Conservation (phyloP, 2,888 invertebrate genomes). For the Lochmaea capreae region DNA sequence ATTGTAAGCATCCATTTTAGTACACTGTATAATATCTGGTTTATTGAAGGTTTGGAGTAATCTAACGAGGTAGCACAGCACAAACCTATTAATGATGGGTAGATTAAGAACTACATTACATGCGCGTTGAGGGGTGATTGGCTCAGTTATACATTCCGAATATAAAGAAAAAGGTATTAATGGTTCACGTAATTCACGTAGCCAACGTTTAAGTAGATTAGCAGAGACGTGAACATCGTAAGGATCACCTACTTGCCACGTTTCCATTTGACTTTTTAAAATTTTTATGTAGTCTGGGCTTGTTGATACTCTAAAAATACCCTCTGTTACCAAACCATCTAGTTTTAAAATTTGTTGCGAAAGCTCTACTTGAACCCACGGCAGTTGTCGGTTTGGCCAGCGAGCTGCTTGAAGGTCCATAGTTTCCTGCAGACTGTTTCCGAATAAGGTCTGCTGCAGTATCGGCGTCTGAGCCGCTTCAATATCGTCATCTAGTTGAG, state of each 20-base stretch:
- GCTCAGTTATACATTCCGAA: constrained; percentile 83
- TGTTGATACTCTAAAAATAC: constrained; percentile 93
- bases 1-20: constrained; percentile 99
- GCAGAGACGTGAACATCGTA: constrained; percentile 95
- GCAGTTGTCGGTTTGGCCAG: constrained; percentile 88
- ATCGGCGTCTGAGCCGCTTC: constrained; percentile 96
- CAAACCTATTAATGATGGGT: constrained; percentile 90
- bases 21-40: constrained; percentile 90
- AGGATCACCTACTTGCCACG: constrained; percentile 86
- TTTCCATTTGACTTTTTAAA: constrained; percentile 89
- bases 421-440: constrained; percentile 91
- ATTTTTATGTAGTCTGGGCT: constrained; percentile 92
- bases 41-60: constrained; percentile 90
- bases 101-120: constrained; percentile 86
- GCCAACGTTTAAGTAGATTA: constrained; percentile 93
- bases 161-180: constrained; percentile 93
- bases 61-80: constrained; percentile 76
- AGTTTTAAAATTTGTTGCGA: constrained; percentile 89
- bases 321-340: constrained; percentile 94
- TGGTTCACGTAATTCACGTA: constrained; percentile 94
- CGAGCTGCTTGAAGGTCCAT: constrained; percentile 92
- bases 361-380: constrained; percentile 96
- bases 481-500: constrained; percentile 86
- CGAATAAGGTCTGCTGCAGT: constrained; percentile 96
- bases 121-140: constrained; percentile 81